Conservation (phyloP, 2,888 invertebrate genomes). For the Aplocera efformata region DNA sequence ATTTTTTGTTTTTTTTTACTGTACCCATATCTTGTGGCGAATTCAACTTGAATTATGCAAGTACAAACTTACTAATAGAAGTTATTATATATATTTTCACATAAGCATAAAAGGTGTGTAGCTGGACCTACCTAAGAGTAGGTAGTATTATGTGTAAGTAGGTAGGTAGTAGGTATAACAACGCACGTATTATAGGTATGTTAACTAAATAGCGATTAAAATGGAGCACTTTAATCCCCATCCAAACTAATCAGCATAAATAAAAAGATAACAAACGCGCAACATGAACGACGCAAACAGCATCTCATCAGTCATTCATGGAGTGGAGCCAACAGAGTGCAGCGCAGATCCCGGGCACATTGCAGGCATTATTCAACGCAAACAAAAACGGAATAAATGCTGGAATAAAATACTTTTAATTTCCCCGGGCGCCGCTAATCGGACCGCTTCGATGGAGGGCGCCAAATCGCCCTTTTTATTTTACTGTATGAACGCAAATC, state of each 20-base stretch:
- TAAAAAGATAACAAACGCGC: constrained; percentile 30
- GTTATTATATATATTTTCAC: too few relatives aligned
- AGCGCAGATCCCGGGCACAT: constrained; percentile 34
- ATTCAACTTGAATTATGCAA: too few relatives aligned
- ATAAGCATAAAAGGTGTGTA: too few relatives aligned
- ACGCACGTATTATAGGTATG: not conserved
- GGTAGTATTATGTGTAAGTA: too few relatives aligned
- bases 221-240: constrained; percentile 11
- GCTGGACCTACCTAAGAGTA: too few relatives aligned
- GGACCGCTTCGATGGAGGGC: constrained; percentile 74
- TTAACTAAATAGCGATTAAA: not conserved
- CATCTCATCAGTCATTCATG: constrained; percentile 36
- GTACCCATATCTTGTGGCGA: too few relatives aligned
- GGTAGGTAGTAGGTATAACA: too few relatives aligned
- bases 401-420: constrained; percentile 79
- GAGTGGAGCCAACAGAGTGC: constrained; percentile 26
- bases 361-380: constrained; percentile 55
- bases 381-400: constrained; percentile 76
- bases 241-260: constrained; percentile 25
- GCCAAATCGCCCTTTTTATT: constrained; percentile 78
- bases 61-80: too few relatives aligned
- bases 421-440: constrained; percentile 79
- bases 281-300: constrained; percentile 33
- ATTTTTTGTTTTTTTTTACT: too few relatives aligned
- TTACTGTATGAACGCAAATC: constrained; percentile 76